Evolutionary conservation across 2,797 vertebrate species (phyloP).

Genomic region (Liasis olivaceus): DNA sequence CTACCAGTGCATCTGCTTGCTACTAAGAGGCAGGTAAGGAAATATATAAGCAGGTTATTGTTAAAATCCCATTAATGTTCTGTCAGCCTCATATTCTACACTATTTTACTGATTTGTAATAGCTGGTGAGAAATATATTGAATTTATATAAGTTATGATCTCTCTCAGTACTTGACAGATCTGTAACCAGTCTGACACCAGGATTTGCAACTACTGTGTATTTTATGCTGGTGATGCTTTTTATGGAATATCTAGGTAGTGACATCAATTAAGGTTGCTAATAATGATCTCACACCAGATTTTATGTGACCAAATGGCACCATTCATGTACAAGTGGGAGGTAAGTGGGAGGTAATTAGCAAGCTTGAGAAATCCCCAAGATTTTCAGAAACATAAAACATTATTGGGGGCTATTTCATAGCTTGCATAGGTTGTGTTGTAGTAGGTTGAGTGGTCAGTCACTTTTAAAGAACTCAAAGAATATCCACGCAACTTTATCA

Average conservation of each 20-base stretch:
- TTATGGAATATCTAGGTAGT: constrained; percentile 4
- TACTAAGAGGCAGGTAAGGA: not conserved
- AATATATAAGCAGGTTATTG: not conserved
- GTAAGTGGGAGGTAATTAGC: no score
- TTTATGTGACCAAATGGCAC: not conserved
- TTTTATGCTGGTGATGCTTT: constrained; percentile 2
- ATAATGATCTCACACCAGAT: not conserved
- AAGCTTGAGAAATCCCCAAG: not conserved
- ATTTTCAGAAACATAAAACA: not conserved
- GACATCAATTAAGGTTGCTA: not conserved
- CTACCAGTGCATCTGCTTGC: not conserved
- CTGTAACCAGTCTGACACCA: not conserved
- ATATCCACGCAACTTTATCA: no score
- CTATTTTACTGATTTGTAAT: not conserved
- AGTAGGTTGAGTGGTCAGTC: no score
- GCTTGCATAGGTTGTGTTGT: no score
- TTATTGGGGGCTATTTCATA: not conserved
- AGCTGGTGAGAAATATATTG: not conserved
- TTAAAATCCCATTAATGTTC: not conserved
- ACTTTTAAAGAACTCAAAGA: no score
- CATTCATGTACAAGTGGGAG: not conserved
- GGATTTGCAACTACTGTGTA: constrained; percentile 6
- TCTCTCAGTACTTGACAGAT: constrained; percentile 14
- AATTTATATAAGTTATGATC: constrained; percentile 20
- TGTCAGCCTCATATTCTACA: not conserved